Evolutionary conservation across 2,888 invertebrate genomes (phyloP), one percentile per base, ranked within the genome.

Genomic region (Acanthopleura granulata): DNA sequence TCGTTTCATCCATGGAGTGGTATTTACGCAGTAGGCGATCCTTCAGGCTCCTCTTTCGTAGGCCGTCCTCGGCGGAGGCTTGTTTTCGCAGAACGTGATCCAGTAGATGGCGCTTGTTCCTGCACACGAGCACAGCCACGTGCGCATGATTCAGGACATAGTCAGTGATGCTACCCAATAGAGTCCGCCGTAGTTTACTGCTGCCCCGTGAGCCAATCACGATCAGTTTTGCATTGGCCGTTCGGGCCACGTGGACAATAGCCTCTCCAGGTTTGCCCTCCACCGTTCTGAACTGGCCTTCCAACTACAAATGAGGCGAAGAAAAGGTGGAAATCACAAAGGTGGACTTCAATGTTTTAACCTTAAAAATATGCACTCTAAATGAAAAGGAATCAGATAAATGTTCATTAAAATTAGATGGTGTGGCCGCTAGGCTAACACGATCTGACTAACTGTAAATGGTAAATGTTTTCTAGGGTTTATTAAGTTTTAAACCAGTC

Each of bases 41-140:
- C 30, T 49, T 71, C 4, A 71, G 14, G 40, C n/a, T 71, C 49
- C 49, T 16, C 18, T 71, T 71, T 1, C 49, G 40, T 1, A 71
- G n/a, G 18, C 50, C 49, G 15, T 71, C 49, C 25, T 71, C 71
- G 4, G n/a, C 18, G 16, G 71, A 71, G 6, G n/a, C 16, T 71
- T 71, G 71, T 49, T 27, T 40, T 16, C 25, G 71, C 40, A 71
- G 40, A 1, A 49, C 14, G 9, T 40, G 50, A 9, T 40, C 40
- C 71, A 71, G 50, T 49, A 71, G 71, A 49, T 71, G 40, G 50
- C 71, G 71, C 71, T 71, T 71, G 49, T 71, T n/a, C 11, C 71
- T 27, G 49, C 71, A 71, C 9, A 71, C 71, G 4, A 71, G 71
- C 49, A 71, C 71, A 4, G 71, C 22, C 40, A 71, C 71, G 40